A percentile compares a stretch with the other conserved stretches of the same genome.
These are phyloP conservation scores for Macaria notata DNA, from an alignment of 2,888 invertebrate genomes.

Conservation along the genomic window DNA sequence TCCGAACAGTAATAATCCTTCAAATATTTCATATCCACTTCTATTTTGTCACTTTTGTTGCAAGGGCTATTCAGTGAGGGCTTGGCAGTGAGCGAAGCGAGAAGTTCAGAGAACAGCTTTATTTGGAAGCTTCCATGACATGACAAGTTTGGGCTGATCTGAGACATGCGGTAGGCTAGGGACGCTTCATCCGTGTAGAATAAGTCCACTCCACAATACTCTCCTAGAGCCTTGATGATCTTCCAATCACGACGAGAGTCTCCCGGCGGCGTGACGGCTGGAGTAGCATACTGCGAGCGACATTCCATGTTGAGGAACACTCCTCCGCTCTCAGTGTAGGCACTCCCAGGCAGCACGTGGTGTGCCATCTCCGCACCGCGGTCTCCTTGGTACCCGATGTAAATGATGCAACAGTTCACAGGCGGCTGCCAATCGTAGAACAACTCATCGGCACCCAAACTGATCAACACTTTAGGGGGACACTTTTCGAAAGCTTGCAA, in stretches of 20 bases:
- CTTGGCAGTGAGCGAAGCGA: slow-evolving; percentile 24
- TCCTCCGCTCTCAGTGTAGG: slow-evolving; percentile 98
- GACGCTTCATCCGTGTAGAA: slow-evolving; percentile 53
- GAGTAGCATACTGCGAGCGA: slow-evolving; percentile 92
- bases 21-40: slow-evolving; percentile 55
- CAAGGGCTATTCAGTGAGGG: too few species aligned
- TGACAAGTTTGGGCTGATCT: slow-evolving; percentile 66
- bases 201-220: slow-evolving; percentile 53
- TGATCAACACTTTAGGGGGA: slow-evolving; percentile 90
- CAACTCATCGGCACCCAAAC: slow-evolving; percentile 96
- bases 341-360: slow-evolving; percentile 95
- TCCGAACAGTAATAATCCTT: slow-evolving; percentile 69
- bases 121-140: slow-evolving; percentile 51
- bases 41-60: slow-evolving; percentile 19
- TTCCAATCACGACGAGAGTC: slow-evolving; percentile 98
- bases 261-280: slow-evolving; percentile 95
- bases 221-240: slow-evolving; percentile 85
- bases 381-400: slow-evolving; percentile 97
- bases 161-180: slow-evolving; percentile 51
- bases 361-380: slow-evolving; percentile 94
- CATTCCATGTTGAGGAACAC: slow-evolving; percentile 98
- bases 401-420: slow-evolving; percentile 91
- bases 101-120: slow-evolving; percentile 48
- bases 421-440: slow-evolving; percentile 89
- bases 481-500: slow-evolving; percentile 77